phyloP scores from a whole-genome alignment of 2,888 invertebrate genomes.

The Ectropis crepuscularia region DNA sequence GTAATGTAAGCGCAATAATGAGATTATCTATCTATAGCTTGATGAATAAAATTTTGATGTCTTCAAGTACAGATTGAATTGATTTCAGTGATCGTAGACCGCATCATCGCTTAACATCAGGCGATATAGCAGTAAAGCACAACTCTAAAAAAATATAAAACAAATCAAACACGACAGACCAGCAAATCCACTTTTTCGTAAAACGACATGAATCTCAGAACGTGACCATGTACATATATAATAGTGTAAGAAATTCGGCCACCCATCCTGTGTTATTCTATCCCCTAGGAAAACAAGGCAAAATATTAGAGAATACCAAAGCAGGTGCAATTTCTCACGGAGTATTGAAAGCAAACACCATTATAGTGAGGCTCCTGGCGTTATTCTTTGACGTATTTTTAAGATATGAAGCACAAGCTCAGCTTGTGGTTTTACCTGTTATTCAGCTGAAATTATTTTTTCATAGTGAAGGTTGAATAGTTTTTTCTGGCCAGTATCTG shows the following conservation, averaged over 20 bases:
- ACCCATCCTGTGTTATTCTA: constrained; percentile 29
- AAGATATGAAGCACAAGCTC: constrained; percentile 29
- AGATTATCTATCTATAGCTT: too few relatives aligned
- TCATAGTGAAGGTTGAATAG: too few relatives aligned
- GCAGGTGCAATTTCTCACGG: constrained; percentile 57
- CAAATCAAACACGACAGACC: too few relatives aligned
- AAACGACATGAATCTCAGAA: not conserved
- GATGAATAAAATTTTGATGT: too few relatives aligned
- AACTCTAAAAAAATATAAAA: too few relatives aligned
- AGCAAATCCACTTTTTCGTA: not conserved
- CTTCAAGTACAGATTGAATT: too few relatives aligned
- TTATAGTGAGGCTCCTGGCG: constrained; percentile 61
- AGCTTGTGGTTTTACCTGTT: not conserved
- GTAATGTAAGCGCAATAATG: too few relatives aligned
- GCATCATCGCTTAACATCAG: too few relatives aligned
- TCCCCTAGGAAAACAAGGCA: constrained; percentile 50
- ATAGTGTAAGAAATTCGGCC: constrained; percentile 9
- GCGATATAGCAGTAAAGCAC: too few relatives aligned
- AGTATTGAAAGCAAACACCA: constrained; percentile 78
- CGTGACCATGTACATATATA: not conserved
- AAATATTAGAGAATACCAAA: constrained; percentile 49
- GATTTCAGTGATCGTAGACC: too few relatives aligned
- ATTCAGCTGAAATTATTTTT: not conserved
- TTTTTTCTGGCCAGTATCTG: too few relatives aligned
- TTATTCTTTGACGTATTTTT: constrained; percentile 51